Conservation (phyloP, 2,797 vertebrate genomes). For the Heteromormyrus szaboi region DNA sequence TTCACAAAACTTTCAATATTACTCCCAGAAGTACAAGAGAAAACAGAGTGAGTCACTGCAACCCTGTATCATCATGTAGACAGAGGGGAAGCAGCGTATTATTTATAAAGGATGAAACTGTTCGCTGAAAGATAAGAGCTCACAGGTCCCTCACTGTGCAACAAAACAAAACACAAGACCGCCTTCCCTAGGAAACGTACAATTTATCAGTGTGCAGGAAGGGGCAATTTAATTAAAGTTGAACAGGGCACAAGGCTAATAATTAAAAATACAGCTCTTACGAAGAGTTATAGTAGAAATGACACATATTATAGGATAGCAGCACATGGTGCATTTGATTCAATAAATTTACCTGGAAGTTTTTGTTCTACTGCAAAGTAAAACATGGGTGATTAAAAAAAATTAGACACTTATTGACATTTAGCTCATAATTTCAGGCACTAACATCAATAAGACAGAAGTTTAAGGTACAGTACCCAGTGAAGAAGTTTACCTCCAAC, state of each 20-base stretch:
- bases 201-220: conserved; percentile 4
- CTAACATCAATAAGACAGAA: neutral
- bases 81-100: neutral
- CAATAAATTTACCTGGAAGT: neutral
- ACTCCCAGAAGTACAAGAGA: conserved; percentile 8
- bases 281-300: neutral
- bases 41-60: neutral
- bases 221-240: neutral
- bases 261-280: neutral
- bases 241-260: neutral
- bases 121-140: neutral
- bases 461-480: neutral
- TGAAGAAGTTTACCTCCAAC: neutral
- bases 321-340: neutral
- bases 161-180: neutral
- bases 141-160: neutral
- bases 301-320: neutral
- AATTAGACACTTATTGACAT: neutral
- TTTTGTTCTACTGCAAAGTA: neutral
- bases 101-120: neutral
- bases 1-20: neutral
- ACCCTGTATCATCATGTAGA: neutral
- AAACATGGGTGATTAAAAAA: neutral
- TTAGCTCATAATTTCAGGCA: neutral
- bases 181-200: neutral